phyloP scores from a whole-genome alignment of 2,113 vertebrate genomes.

The Campylomormyrus tamandua region DNA sequence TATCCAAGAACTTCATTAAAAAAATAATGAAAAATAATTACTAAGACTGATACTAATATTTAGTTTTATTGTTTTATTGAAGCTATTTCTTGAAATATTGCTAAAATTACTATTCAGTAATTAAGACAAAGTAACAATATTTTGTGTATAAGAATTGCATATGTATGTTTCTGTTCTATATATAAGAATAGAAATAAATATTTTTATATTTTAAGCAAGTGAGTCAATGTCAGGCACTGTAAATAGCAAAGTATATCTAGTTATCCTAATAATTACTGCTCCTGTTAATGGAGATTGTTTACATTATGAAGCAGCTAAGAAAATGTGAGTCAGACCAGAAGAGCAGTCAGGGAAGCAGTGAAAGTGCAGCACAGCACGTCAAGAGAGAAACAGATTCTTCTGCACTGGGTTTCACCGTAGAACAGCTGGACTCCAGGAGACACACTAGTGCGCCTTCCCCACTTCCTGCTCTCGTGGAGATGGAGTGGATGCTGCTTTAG shows the following conservation, averaged over 20 bases:
- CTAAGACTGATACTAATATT: background rate
- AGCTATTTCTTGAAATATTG: background rate
- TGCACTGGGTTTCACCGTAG: background rate
- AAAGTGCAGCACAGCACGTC: background rate
- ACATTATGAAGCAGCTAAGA: background rate
- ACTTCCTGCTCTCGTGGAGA: background rate
- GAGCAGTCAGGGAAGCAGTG: background rate
- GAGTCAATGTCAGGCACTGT: slow-evolving; percentile 37
- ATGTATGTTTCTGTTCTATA: background rate
- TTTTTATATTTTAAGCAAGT: slow-evolving; percentile 35
- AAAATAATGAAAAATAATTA: background rate
- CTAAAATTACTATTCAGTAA: background rate
- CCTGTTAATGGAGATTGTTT: background rate
- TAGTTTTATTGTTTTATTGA: background rate
- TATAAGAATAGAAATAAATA: slow-evolving; percentile 10
- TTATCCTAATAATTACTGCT: background rate
- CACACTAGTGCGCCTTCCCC: background rate
- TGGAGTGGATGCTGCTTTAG: background rate
- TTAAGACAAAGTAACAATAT: background rate
- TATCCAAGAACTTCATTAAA: background rate
- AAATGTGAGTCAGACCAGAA: background rate
- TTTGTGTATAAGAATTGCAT: background rate
- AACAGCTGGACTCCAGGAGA: background rate
- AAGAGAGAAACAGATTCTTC: background rate
- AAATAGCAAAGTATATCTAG: background rate